These are phyloP conservation scores for Camelus dromedarius DNA, from an alignment of 2,113 vertebrate species.

Conservation along the genomic window DNA sequence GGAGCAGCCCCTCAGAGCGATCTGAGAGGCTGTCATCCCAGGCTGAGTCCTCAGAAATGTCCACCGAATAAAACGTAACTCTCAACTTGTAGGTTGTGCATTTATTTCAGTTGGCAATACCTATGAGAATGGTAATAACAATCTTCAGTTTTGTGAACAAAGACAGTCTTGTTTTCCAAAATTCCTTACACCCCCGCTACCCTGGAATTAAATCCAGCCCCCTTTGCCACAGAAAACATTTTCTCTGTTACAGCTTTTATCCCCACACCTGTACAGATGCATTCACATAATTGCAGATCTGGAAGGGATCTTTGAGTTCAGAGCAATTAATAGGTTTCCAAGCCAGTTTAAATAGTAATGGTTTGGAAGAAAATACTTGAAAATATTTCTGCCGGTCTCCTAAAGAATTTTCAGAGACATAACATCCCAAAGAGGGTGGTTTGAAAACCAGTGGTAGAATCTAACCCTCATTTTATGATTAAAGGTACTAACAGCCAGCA, in stretches of 20 bases:
- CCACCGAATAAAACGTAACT: too few species aligned
- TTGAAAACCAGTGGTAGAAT: background rate
- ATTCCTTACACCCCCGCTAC: background rate
- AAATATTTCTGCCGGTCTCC: background rate
- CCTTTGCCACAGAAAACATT: background rate
- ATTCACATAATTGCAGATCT: background rate
- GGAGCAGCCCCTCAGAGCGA: too few species aligned
- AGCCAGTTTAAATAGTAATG: slow-evolving; percentile 20
- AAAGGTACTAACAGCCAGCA: background rate
- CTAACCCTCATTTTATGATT: background rate
- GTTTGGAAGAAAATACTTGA: background rate
- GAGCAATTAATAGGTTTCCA: background rate
- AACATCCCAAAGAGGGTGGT: background rate
- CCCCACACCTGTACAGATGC: background rate
- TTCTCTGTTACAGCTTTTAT: background rate
- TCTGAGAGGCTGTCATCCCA: too few species aligned
- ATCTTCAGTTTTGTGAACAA: background rate
- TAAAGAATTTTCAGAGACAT: background rate
- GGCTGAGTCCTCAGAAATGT: too few species aligned
- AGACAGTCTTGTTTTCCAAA: background rate
- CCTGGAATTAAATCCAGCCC: background rate
- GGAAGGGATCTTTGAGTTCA: background rate
- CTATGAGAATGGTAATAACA: background rate
- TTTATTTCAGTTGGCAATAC: too few species aligned
- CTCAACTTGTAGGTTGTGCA: too few species aligned